A percentile compares a stretch with the other conserved stretches of the same genome.
Conservation (phyloP, 2,797 vertebrate genomes). For the Parauchenoglanis punctatus region DNA sequence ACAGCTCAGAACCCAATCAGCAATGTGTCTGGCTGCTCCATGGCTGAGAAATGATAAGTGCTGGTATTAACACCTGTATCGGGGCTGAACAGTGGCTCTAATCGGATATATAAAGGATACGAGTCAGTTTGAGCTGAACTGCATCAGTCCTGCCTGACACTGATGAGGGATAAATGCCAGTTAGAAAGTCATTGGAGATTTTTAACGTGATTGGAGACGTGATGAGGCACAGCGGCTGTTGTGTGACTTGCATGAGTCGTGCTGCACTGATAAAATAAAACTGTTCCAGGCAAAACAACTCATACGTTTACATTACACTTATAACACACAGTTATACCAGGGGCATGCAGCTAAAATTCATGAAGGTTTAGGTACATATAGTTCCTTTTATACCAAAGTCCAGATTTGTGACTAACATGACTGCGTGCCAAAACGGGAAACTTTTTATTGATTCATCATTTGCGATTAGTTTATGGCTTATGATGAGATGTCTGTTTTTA, state of each 20-base stretch:
- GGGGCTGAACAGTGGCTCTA: constrained; percentile 25
- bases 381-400: neutral
- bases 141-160: constrained; percentile 19
- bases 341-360: neutral
- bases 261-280: neutral
- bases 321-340: neutral
- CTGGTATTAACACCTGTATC: constrained; percentile 41
- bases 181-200: constrained; percentile 21
- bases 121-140: constrained; percentile 34
- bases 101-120: constrained; percentile 25
- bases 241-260: neutral
- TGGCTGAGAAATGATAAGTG: constrained; percentile 37
- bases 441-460: neutral
- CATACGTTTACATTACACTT: neutral
- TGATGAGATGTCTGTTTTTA: neutral
- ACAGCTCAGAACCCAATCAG: constrained; percentile 34
- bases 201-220: constrained; percentile 20
- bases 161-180: constrained; percentile 27
- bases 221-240: neutral
- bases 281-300: neutral
- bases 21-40: constrained; percentile 18
- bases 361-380: neutral
- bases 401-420: neutral
- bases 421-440: neutral
- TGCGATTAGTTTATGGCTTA: neutral